A percentile compares a stretch with the other conserved stretches of the same genome.
Conservation (phyloP, 2,113 vertebrate species). For the Camelus bactrianus region DNA sequence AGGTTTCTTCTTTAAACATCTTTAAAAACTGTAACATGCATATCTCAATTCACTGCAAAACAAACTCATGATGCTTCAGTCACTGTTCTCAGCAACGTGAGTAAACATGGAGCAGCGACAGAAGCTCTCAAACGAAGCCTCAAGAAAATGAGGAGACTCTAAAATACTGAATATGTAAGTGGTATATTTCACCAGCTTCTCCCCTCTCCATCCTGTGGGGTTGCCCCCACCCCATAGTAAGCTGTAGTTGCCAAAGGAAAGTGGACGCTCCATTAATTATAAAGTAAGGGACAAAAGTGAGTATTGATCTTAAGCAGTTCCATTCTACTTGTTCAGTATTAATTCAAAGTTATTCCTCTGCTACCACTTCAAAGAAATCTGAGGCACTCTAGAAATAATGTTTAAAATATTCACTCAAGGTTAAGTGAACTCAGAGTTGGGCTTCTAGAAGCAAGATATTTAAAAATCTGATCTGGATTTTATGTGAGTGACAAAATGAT, state of each 20-base stretch:
- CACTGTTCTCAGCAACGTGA: neutral
- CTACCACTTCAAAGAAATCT: slow-evolving; percentile 69
- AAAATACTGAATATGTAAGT: neutral
- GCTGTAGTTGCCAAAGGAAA: slow-evolving; percentile 62
- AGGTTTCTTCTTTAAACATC: neutral
- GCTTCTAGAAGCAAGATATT: slow-evolving; percentile 35
- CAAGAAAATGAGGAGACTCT: neutral
- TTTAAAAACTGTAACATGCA: neutral
- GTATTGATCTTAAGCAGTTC: slow-evolving; percentile 80
- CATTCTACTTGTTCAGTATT: slow-evolving; percentile 78
- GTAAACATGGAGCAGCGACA: neutral
- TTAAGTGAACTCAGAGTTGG: slow-evolving; percentile 51
- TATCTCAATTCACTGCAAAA: neutral
- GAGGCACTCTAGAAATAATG: slow-evolving; percentile 69
- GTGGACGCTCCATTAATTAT: slow-evolving; percentile 78
- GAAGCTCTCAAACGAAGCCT: slow-evolving; percentile 44
- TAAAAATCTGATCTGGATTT: slow-evolving; percentile 18
- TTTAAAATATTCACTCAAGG: slow-evolving; percentile 70
- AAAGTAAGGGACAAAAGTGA: slow-evolving; percentile 77
- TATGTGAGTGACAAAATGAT: neutral
- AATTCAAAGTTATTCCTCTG: slow-evolving; percentile 81
- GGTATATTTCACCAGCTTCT: neutral
- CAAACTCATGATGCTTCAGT: neutral
- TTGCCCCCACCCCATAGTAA: neutral
- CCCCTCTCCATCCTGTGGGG: neutral